Evolutionary conservation across 2,888 invertebrate species (phyloP).

Genomic region (Plutella xylostella): DNA sequence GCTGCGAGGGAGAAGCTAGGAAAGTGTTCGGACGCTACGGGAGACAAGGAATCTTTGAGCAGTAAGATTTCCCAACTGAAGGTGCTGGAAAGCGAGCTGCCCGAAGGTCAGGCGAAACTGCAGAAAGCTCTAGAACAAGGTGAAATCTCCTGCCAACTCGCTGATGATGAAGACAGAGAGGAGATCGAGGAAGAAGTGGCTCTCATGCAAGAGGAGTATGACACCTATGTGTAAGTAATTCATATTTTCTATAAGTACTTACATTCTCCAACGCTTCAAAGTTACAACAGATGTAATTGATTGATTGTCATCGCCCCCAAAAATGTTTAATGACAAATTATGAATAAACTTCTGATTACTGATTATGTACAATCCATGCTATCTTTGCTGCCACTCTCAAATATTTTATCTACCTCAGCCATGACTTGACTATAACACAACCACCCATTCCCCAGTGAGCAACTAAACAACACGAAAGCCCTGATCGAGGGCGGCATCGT

Average conservation of each 20-base stretch:
- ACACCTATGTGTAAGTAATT: constrained; percentile 79
- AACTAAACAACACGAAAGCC: constrained; percentile 82
- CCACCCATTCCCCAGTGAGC: constrained; percentile 66
- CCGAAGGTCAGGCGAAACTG: constrained; percentile 85
- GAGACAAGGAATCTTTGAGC: constrained; percentile 89
- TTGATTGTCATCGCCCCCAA: too few relatives aligned
- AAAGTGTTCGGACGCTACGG: constrained; percentile 93
- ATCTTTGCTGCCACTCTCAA: too few relatives aligned
- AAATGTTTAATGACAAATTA: too few relatives aligned
- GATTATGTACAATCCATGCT: too few relatives aligned
- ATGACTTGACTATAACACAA: background rate
- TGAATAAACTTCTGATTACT: too few relatives aligned
- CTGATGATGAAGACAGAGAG: constrained; percentile 88
- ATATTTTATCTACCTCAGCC: too few relatives aligned
- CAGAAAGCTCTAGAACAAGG: constrained; percentile 86
- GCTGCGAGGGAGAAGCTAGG: constrained; percentile 90
- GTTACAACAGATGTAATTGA: too few relatives aligned
- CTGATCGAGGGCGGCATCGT: constrained; percentile 89
- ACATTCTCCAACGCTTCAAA: too few relatives aligned
- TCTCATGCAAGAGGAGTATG: constrained; percentile 90
- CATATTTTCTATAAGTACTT: too few relatives aligned
- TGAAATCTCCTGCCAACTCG: constrained; percentile 86
- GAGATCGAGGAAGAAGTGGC: constrained; percentile 94
- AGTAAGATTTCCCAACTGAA: constrained; percentile 89
- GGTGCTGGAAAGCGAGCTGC: constrained; percentile 84